Percentiles rank a stretch among this genome's conserved stretches.
Evolutionary conservation across 2,888 invertebrate species (phyloP).

Genomic region (Pharmacophagus antenor): DNA sequence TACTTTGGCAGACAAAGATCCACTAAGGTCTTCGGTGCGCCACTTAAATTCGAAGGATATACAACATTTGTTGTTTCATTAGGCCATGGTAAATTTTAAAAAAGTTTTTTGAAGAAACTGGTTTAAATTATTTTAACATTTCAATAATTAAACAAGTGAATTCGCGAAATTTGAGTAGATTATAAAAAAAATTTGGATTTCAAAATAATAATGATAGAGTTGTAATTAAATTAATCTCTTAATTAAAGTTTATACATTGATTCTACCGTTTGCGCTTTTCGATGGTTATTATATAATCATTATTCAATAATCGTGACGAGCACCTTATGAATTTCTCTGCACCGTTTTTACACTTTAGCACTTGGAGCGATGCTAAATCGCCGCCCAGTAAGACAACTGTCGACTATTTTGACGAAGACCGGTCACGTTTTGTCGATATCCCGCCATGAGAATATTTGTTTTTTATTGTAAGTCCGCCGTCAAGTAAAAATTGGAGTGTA

Average conservation of each 20-base stretch:
- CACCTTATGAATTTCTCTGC: conserved; percentile 74
- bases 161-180: neutral
- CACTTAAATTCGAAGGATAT: conserved; percentile 17
- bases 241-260: neutral
- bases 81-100: neutral
- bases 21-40: conserved; percentile 43
- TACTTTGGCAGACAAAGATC: conserved; percentile 41
- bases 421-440: conserved; percentile 80
- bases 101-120: conserved; percentile 34
- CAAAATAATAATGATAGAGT: neutral
- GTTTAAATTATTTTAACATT: neutral
- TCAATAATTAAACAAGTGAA: neutral
- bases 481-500: conserved; percentile 79
- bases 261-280: neutral
- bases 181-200: no score
- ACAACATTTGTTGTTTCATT: conserved; percentile 14
- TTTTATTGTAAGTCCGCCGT: conserved; percentile 75
- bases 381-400: conserved; percentile 76
- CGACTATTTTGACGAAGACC: conserved; percentile 79
- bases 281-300: conserved; percentile 56
- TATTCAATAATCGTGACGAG: conserved; percentile 77
- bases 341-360: conserved; percentile 79
- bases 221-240: neutral
- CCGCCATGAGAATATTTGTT: conserved; percentile 80
- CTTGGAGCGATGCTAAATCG: conserved; percentile 66